A percentile compares a stretch with the other conserved stretches of the same genome.
phyloP scores from a whole-genome alignment of 2,113 vertebrate species.

The Alligator sinensis region DNA sequence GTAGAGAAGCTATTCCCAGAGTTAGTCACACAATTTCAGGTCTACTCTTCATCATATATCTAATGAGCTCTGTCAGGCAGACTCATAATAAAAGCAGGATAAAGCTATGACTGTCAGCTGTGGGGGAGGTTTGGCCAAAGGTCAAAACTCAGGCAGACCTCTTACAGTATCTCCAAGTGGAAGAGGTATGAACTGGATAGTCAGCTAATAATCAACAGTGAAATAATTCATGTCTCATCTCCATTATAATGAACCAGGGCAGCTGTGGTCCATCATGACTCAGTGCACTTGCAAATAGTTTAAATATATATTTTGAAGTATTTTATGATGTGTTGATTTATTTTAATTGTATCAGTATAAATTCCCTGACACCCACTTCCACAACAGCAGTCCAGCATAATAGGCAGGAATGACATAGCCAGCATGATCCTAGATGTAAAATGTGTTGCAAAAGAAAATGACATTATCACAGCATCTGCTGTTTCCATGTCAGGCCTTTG shows the following conservation, averaged over 20 bases:
- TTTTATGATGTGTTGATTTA: neutral
- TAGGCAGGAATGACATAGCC: no score
- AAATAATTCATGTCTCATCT: neutral
- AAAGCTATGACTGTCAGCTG: neutral
- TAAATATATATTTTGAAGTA: neutral
- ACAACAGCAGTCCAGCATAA: neutral
- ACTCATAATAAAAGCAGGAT: neutral
- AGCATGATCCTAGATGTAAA: neutral
- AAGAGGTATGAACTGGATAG: accelerated
- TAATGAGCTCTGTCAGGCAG: neutral
- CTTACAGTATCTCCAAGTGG: neutral
- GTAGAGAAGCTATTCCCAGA: neutral
- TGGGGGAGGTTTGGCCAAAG: neutral
- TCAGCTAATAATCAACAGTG: neutral
- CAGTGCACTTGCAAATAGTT: neutral
- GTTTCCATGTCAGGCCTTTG: neutral
- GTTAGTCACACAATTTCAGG: neutral
- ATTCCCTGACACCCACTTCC: neutral
- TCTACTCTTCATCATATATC: neutral
- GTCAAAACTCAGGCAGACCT: neutral
- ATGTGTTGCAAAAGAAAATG: neutral
- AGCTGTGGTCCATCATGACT: neutral
- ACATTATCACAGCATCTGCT: neutral
- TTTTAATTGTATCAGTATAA: accelerated
- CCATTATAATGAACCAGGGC: neutral